Evolutionary conservation across 2,113 vertebrate species (phyloP).

Genomic region (Brachyistius frenatus): DNA sequence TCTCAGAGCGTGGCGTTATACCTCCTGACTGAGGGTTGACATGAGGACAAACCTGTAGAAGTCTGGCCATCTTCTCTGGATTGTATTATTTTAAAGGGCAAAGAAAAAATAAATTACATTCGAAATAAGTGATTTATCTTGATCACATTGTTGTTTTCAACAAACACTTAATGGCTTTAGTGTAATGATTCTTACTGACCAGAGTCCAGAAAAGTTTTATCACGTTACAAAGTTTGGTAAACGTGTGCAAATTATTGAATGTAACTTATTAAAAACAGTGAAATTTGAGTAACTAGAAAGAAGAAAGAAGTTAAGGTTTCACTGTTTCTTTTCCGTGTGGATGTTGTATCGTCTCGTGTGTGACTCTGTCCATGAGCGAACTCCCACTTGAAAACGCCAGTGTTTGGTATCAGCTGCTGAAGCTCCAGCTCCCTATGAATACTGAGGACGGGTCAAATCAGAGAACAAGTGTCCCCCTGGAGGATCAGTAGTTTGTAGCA

Average conservation of each 20-base stretch:
- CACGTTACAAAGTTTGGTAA: not conserved
- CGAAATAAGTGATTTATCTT: not conserved
- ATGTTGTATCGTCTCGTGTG: not conserved
- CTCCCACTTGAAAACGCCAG: constrained; percentile 15
- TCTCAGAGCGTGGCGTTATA: not conserved
- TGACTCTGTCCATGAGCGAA: constrained; percentile 3
- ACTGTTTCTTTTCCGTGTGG: not conserved
- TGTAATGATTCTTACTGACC: not conserved
- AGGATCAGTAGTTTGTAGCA: constrained; percentile 22
- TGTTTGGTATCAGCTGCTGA: constrained; percentile 39
- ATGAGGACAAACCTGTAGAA: not conserved
- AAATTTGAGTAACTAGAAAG: too few species aligned
- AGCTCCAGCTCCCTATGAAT: constrained; percentile 20
- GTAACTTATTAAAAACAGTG: not conserved
- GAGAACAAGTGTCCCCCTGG: constrained; percentile 27
- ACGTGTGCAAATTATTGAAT: not conserved
- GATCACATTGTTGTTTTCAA: not conserved
- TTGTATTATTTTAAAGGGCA: too few species aligned
- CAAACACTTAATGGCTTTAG: not conserved
- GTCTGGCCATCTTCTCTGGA: not conserved
- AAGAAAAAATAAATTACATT: too few species aligned
- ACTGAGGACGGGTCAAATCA: constrained; percentile 40
- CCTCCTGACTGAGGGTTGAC: not conserved
- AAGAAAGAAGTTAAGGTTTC: too few species aligned
- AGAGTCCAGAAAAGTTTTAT: not conserved